These are phyloP conservation scores for Rhagoletis pomonella DNA, from an alignment of 1,140 invertebrate genomes.

Conservation along the genomic window DNA sequence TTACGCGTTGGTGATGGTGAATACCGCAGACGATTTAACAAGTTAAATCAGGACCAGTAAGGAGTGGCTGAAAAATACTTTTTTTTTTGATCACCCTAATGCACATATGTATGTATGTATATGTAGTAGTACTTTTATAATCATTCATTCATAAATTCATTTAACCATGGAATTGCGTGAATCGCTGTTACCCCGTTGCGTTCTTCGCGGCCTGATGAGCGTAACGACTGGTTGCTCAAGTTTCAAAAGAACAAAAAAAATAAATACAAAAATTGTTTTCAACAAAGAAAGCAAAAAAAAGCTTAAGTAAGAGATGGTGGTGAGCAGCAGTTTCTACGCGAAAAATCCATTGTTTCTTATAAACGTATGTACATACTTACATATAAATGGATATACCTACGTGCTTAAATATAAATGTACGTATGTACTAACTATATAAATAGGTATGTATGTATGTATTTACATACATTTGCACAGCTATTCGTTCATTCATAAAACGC, in stretches of 20 bases:
- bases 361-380: background rate
- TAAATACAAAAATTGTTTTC: background rate
- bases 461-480: background rate
- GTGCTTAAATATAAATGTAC: background rate
- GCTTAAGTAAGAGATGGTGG: slow-evolving; percentile 40
- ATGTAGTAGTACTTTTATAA: background rate
- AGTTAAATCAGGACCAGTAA: no score
- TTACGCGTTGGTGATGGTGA: no score
- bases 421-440: no score
- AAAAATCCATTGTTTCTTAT: slow-evolving; percentile 39
- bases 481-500: slow-evolving; percentile 36
- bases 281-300: background rate
- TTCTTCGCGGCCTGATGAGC: slow-evolving; percentile 41
- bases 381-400: background rate
- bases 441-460: background rate
- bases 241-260: background rate
- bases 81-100: background rate
- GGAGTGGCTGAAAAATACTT: no score
- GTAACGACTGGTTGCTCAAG: slow-evolving; percentile 43
- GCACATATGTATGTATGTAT: background rate
- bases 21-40: no score
- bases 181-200: slow-evolving; percentile 28
- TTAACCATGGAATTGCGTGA: slow-evolving; percentile 33
- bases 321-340: background rate
- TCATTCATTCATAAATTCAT: slow-evolving; percentile 23